phyloP scores from a whole-genome alignment of 1,140 invertebrate genomes.

The Pentalonia nigronervosa region DNA sequence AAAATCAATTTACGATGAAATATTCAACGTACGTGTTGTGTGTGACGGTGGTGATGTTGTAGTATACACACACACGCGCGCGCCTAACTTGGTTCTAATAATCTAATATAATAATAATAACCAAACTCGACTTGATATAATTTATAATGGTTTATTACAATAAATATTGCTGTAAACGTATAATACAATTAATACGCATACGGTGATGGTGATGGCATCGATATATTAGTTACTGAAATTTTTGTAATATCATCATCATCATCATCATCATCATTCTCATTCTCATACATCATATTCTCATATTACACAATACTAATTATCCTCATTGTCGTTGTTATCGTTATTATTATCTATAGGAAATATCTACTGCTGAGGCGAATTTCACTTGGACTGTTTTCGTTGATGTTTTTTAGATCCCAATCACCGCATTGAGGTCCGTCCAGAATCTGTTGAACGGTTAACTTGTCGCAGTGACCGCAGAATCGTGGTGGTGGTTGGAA shows the following conservation, averaged over 20 bases:
- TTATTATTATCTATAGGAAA: background rate
- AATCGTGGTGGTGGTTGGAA: background rate
- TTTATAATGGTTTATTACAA: background rate
- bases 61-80: background rate
- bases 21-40: constrained; percentile 57
- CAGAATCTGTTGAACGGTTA: constrained; percentile 58
- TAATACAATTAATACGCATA: background rate
- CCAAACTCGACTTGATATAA: background rate
- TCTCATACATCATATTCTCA: background rate
- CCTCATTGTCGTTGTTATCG: background rate
- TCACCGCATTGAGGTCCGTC: constrained; percentile 55
- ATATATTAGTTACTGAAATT: background rate
- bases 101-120: constrained; percentile 23
- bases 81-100: constrained; percentile 17
- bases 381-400: background rate
- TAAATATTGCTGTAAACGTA: background rate
- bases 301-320: background rate
- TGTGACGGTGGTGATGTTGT: constrained; percentile 28
- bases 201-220: background rate
- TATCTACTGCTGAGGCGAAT: background rate
- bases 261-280: background rate
- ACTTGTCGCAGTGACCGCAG: background rate
- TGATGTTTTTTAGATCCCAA: constrained; percentile 50
- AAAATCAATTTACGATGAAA: constrained; percentile 52
- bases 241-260: background rate